phyloP scores from a whole-genome alignment of 2,888 invertebrate species.

The Brassicogethes aeneus region DNA sequence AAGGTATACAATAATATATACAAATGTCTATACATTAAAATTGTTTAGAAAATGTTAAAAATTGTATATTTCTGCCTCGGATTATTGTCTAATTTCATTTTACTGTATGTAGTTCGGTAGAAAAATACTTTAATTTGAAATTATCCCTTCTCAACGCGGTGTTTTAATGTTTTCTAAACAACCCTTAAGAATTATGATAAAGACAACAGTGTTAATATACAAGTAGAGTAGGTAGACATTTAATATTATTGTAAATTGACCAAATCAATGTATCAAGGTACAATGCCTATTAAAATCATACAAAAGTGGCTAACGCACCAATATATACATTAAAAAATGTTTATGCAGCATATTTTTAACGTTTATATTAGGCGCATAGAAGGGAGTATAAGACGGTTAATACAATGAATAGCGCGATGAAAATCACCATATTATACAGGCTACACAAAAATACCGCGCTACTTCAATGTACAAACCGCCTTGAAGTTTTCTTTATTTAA shows the following conservation, averaged over 20 bases:
- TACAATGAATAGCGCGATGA: no score
- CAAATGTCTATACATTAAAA: constrained; percentile 21
- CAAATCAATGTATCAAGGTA: background rate
- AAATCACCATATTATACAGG: no score
- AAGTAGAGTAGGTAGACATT: constrained; percentile 16
- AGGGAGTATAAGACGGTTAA: no score
- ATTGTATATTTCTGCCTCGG: constrained; percentile 1
- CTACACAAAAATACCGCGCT: no score
- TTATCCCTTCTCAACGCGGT: no score
- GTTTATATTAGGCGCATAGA: no score
- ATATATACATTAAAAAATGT: no score
- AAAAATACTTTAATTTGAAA: no score
- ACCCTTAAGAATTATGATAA: constrained; percentile 6
- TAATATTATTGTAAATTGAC: background rate
- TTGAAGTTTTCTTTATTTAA: background rate
- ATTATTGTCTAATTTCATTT: background rate
- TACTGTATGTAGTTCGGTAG: no score
- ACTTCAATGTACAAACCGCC: background rate
- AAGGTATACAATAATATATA: constrained; percentile 23
- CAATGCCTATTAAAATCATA: background rate
- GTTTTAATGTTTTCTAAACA: constrained; percentile 19
- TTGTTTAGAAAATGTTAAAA: constrained; percentile 14
- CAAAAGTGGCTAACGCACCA: no score
- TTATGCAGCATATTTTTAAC: no score
- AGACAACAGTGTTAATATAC: constrained; percentile 27